Evolutionary conservation across 2,797 vertebrate genomes (phyloP), one percentile per base, ranked within the genome.

Genomic region (Tapera naevia): DNA sequence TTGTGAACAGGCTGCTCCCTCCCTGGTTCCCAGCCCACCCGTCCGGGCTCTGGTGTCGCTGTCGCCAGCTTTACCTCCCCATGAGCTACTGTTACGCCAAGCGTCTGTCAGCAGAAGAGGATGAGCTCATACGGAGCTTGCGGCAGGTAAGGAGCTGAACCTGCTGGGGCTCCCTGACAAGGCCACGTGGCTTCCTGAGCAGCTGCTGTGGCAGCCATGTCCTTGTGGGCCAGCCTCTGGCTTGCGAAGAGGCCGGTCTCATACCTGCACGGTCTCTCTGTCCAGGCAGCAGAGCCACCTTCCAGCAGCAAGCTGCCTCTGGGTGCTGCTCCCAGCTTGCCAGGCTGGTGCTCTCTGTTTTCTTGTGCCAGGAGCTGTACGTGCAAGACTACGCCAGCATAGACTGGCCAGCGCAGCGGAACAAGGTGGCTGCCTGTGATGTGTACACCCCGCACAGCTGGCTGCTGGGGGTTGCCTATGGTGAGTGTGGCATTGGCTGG

Each of bases 31-130:
- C 99, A 0, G 99, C 98, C 3, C 99, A 99, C 72, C 99, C 99
- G 0, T 99, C 99, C 15, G 98, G 98, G 1, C 97, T 99, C 65
- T 99, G 99, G 99, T 99, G 99, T 92, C 99, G 99, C 97, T 99
- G 99, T 85, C 98, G 99, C 25, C 99, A 99, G 97, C 99, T 99
- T 43, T 99, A 99, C 94, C 98, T 99, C 41, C 99, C 99, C 35
- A 99, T 99, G 99, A 99, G 99, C 97, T 99, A 99, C 97, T 99
- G 99, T 85, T 99, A 99, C 0, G 99, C 98, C 11, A 97, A 94
- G 37, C 97, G 99, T 41, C 97, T 99, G 48, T 88, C 94, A 1
- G 99, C 98, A 2, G 84, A 97, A 4, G 99, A 99, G 91, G 99
- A 99, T 9, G 91, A 98, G 1, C 98, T 99, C 16, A 86, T 99